These are phyloP conservation scores for Cataglyphis hispanica DNA, from an alignment of 1,140 invertebrate species.

Conservation along the genomic window DNA sequence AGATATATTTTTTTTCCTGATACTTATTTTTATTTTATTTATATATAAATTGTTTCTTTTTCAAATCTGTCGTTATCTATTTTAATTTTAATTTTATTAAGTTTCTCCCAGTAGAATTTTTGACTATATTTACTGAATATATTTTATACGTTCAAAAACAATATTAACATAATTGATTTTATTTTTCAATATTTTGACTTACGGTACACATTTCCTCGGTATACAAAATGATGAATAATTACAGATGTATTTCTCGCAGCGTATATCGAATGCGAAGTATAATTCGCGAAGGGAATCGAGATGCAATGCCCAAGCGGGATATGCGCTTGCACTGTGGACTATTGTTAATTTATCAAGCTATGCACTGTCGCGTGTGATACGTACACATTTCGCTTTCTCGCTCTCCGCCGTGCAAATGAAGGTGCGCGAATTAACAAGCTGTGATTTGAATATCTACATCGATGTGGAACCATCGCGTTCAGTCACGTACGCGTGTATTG, in stretches of 20 bases:
- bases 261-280: slow-evolving; percentile 19
- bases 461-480: background rate
- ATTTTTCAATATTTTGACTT: background rate
- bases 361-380: slow-evolving; percentile 8
- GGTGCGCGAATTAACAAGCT: slow-evolving; percentile 39
- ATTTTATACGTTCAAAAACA: background rate
- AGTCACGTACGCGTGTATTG: background rate
- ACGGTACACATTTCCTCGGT: background rate
- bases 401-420: slow-evolving; percentile 52
- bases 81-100: slow-evolving; percentile 12
- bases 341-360: slow-evolving; percentile 70
- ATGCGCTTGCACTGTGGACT: slow-evolving; percentile 34
- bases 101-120: background rate
- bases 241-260: slow-evolving; percentile 33
- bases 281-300: slow-evolving; percentile 42
- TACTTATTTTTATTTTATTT: no score
- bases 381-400: slow-evolving; percentile 56
- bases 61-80: background rate
- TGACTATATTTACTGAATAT: background rate
- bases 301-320: slow-evolving; percentile 28
- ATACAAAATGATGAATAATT: slow-evolving; percentile 22
- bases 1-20: no score
- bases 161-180: background rate
- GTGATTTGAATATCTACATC: slow-evolving; percentile 59
- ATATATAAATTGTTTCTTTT: background rate